phyloP scores from a whole-genome alignment of 2,797 vertebrate genomes.

The Arvicola amphibius region DNA sequence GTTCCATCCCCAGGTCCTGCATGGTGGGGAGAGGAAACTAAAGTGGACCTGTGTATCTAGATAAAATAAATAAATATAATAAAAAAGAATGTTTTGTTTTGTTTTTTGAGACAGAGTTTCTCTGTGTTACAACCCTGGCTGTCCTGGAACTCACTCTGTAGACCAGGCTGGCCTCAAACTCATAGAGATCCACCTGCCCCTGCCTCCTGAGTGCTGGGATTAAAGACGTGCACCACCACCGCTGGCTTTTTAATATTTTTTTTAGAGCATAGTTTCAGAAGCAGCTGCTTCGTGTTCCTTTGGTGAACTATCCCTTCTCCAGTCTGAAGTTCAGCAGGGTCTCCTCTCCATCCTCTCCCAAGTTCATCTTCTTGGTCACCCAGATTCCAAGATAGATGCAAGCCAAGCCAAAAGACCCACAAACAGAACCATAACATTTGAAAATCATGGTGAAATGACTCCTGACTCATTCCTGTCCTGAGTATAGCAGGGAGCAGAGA shows the following conservation, averaged over 20 bases:
- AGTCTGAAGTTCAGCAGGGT: background rate
- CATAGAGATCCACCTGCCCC: background rate
- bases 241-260: background rate
- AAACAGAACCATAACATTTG: background rate
- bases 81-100: background rate
- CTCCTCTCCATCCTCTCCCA: background rate
- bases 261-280: slow-evolving; percentile 13
- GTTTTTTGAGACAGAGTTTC: background rate
- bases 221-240: background rate
- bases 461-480: background rate
- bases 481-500: background rate
- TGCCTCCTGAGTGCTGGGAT: background rate
- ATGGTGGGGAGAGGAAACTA: background rate
- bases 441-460: background rate
- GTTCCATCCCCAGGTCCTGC: background rate
- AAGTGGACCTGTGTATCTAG: background rate
- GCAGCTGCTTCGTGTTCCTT: background rate
- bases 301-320: background rate
- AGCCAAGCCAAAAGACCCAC: background rate
- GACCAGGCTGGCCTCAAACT: background rate
- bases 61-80: background rate
- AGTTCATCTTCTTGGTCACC: background rate
- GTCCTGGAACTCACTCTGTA: background rate
- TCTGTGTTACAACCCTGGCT: background rate
- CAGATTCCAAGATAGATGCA: background rate